Evolutionary conservation across 2,888 invertebrate species (phyloP), one percentile per base, ranked within the genome.

Genomic region (Hyposoter didymator): DNA sequence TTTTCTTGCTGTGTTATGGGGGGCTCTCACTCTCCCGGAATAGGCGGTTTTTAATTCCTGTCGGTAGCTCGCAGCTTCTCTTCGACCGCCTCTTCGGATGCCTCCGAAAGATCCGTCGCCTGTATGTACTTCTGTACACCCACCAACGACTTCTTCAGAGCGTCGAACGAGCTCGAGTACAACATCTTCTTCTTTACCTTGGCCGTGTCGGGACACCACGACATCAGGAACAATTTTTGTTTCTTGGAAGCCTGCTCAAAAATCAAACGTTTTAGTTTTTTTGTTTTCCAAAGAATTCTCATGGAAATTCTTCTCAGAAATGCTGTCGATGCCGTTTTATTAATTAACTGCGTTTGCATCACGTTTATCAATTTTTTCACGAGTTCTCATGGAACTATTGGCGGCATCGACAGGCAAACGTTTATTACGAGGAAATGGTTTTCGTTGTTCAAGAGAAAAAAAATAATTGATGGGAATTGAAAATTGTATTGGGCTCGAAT

Each of bases 171-270:
- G 96, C 99, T 99, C 94, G 96, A 96, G 95, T 97, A 97, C 94
- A 96, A 95, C 96, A 96, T 97, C 95, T 96, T 96, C 95, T 96
- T 96, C 95, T 96, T 96, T 90, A 97, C 96, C 95, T 98, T 98
- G 92, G 99, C 99, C 94, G 98, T 98, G 95, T 99, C 99, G 67
- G 99, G 99, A 96, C 99, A 99, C 99, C 99, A 99, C 94, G 98
- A 98, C 98, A 99, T 98, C 94, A 99, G 97, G 96, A 99, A 98
- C 91, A 99, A 95, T 95, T 99, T 99, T 95, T 99, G 98, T 97
- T 99, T 99, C 96, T 98, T 99, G 94, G 98, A 97, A 93, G 98
- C 98, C 94, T 95, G 89, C 43, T 19, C 32, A 67, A 78, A 72
- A 66, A n/a, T 55, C 59, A 32, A 49, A 12, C 45, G 67, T 69